phyloP scores from a whole-genome alignment of 2,113 vertebrate species.

The Callipepla squamata region DNA sequence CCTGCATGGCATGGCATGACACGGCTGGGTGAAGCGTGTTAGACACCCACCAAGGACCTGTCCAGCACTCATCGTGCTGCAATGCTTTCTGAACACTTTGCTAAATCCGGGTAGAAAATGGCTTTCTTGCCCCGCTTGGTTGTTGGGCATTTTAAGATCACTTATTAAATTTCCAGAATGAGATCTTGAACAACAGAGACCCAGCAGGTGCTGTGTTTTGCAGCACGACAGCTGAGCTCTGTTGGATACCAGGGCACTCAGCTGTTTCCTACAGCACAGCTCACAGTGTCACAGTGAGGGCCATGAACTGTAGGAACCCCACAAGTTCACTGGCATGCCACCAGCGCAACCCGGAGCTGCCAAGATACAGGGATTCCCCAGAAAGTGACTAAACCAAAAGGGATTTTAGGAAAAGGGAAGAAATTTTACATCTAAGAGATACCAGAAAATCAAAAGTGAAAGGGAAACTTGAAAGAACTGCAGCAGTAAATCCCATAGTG shows the following conservation, averaged over 20 bases:
- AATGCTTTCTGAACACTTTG: rapidly evolving
- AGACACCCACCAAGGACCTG: background rate
- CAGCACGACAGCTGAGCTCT: background rate
- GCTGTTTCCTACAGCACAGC: background rate
- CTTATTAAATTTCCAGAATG: background rate
- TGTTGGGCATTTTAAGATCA: background rate
- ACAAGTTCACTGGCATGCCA: background rate
- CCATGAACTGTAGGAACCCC: background rate
- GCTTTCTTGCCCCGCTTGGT: background rate
- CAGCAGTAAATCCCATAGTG: background rate
- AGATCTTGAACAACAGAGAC: rapidly evolving
- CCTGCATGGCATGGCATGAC: background rate
- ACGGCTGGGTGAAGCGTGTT: rapidly evolving
- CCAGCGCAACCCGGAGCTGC: background rate
- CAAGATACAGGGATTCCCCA: background rate
- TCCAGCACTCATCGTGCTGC: rapidly evolving
- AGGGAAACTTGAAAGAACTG: background rate
- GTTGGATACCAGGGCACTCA: background rate
- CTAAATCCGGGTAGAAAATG: background rate
- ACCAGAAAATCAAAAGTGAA: background rate
- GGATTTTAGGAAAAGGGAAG: background rate
- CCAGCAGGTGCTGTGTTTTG: background rate
- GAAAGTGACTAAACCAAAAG: background rate
- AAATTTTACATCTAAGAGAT: background rate
- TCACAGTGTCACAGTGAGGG: background rate